Conservation (phyloP, 1,140 invertebrate genomes). For the Branchinecta lynchi region DNA sequence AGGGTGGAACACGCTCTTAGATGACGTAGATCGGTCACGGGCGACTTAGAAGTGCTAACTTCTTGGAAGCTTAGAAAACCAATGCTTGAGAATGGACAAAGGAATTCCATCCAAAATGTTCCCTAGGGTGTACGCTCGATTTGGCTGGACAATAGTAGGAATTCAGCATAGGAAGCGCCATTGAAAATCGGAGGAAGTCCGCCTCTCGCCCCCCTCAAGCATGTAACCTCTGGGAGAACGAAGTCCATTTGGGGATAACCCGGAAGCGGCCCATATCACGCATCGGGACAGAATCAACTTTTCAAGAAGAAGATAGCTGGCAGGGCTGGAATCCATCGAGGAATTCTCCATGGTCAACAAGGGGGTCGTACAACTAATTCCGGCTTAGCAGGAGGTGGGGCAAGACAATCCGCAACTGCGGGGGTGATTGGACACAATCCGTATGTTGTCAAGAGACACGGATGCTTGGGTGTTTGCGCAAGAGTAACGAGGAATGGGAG, state of each 20-base stretch:
- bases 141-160: too few relatives aligned
- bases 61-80: too few relatives aligned
- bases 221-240: neutral
- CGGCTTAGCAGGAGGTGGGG: neutral
- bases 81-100: too few relatives aligned
- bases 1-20: too few relatives aligned
- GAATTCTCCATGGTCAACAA: conserved; percentile 4
- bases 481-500: too few relatives aligned
- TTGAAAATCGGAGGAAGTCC: neutral
- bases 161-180: too few relatives aligned
- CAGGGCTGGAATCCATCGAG: neutral
- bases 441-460: neutral
- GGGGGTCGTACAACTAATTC: conserved; percentile 6
- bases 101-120: too few relatives aligned
- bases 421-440: neutral
- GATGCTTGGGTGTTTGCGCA: too few relatives aligned
- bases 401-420: neutral
- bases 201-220: neutral
- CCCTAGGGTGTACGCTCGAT: too few relatives aligned
- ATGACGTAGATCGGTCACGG: too few relatives aligned
- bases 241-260: neutral
- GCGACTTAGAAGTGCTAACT: too few relatives aligned
- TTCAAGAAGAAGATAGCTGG: neutral
- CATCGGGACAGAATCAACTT: conserved; percentile 6
- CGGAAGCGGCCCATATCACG: neutral